Percentiles rank a stretch among this genome's conserved stretches.
These are phyloP conservation scores for Irena cyanogastra DNA, from an alignment of 2,113 vertebrate species.

Conservation along the genomic window DNA sequence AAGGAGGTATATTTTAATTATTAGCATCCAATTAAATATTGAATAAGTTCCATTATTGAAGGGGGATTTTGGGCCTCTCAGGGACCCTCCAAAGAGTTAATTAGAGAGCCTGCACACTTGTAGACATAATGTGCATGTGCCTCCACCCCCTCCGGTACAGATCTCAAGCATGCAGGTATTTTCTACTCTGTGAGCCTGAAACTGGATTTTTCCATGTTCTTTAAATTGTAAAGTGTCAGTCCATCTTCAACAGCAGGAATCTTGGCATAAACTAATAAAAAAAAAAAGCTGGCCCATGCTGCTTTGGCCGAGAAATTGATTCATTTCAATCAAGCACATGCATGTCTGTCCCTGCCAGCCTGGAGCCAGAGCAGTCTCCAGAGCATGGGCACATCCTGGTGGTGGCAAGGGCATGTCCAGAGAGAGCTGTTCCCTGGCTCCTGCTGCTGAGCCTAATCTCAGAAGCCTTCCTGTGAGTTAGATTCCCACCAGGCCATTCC, in stretches of 20 bases:
- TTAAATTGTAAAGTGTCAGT: neutral
- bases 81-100: constrained; percentile 39
- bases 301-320: neutral
- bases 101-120: constrained; percentile 28
- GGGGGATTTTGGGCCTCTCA: constrained; percentile 23
- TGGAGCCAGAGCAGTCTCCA: neutral
- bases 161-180: neutral
- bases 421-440: neutral
- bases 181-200: neutral
- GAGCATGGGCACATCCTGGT: neutral
- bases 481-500: neutral
- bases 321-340: neutral
- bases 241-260: neutral
- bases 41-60: constrained; percentile 42
- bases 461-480: neutral
- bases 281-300: neutral
- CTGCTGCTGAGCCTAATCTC: neutral
- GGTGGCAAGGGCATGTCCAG: neutral
- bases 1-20: constrained; percentile 58
- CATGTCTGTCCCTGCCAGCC: neutral
- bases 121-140: neutral
- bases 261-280: neutral
- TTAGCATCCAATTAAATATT: constrained; percentile 61
- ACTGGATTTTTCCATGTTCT: neutral
- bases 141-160: neutral